Evolutionary conservation across 2,888 invertebrate species (phyloP).

Genomic region (Zygaena filipendulae): DNA sequence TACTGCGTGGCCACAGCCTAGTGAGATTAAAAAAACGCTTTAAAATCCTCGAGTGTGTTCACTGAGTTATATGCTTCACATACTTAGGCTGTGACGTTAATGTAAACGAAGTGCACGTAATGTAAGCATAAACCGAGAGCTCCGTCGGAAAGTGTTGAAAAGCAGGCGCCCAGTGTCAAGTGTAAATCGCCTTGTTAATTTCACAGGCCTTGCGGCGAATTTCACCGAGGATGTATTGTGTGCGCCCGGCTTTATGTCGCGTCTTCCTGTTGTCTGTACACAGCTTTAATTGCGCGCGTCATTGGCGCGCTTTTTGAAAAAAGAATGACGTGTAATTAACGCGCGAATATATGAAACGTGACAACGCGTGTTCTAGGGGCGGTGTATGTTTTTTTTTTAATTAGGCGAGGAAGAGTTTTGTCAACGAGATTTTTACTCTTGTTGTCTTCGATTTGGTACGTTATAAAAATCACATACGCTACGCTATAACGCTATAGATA

Average conservation of each 20-base stretch:
- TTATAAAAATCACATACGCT: no score
- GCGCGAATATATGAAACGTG: constrained; percentile 69
- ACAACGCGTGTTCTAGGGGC: constrained; percentile 64
- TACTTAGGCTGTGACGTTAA: no score
- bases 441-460: no score
- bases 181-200: constrained; percentile 71
- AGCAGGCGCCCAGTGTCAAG: constrained; percentile 63
- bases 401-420: constrained; percentile 51
- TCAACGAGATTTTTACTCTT: constrained; percentile 18
- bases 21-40: no score
- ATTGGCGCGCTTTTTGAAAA: constrained; percentile 67
- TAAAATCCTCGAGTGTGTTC: no score
- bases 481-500: no score
- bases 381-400: constrained; percentile 56
- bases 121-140: constrained; percentile 29
- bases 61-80: no score
- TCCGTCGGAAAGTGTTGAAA: constrained; percentile 51
- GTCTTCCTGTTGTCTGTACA: constrained; percentile 65
- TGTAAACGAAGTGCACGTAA: constrained; percentile 22
- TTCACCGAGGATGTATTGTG: constrained; percentile 67
- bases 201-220: constrained; percentile 65
- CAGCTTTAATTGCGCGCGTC: constrained; percentile 67
- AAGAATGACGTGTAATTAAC: constrained; percentile 70
- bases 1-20: no score
- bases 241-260: constrained; percentile 62